Evolutionary conservation across 1,140 invertebrate genomes (phyloP), one percentile per base, ranked within the genome.

Genomic region (Drosophila sucinea): DNA sequence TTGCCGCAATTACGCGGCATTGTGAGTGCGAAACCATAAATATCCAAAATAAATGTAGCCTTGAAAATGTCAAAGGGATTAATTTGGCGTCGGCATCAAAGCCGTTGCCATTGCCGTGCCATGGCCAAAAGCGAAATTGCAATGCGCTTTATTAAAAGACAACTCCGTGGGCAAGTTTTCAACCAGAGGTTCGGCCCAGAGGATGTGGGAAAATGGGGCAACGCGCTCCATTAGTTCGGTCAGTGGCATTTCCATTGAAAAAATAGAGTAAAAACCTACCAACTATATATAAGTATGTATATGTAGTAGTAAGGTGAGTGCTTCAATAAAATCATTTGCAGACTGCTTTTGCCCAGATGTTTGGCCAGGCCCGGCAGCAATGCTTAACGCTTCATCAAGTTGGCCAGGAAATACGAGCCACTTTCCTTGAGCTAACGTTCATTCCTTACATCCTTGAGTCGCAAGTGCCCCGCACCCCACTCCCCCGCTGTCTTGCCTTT

Each of bases 41-140:
- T 77, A 77, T 77, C 56, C 56, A 51, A 71, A 77, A 71, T 77
- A 71, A 71, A 77, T 77, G 32, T 47, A 77, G 44, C 74, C 73
- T 60, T 57, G 61, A 54, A 11, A 58, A 60, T 71, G 74, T 71
- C 67, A 77, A 77, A 77, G 27, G 51, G 41, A 77, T 77, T 78
- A 67, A 67, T 72, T 60, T 56, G 32, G 29, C 62, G 61, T 44
- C 38, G 29, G 40, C 56, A 38, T 32, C 44, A 70, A 73, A 70
- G 29, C 38, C 44, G 65, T 70, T 64, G 29, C 38, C 44, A 70
- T 70, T 64, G 29, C 38, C 3, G 61, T 32, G 55, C 32, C 55
- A 33, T 57, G 44, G 44, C 44, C n/a, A 27, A 60, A 41, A 35
- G 38, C 10, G 44, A 77, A 71, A 77, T 62, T 62, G 57, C 47